A percentile compares a stretch with the other conserved stretches of the same genome.
phyloP scores from a whole-genome alignment of 1,140 invertebrate genomes.

The Drosophila ironensis region DNA sequence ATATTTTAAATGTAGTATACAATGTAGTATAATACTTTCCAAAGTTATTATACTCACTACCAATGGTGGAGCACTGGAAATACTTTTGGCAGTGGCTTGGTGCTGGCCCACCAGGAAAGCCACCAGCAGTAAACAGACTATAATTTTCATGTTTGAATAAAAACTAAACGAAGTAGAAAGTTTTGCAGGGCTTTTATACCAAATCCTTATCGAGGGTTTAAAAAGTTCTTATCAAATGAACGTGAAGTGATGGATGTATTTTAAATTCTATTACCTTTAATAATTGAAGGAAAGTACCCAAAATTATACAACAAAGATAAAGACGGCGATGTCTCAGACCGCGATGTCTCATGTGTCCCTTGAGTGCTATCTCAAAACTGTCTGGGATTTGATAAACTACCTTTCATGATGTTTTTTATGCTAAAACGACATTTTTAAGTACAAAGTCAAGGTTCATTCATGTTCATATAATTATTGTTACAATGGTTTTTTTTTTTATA shows the following conservation, averaged over 20 bases:
- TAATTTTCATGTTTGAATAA: conserved; percentile 36
- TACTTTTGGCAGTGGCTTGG: conserved; percentile 32
- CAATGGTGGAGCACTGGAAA: not conserved
- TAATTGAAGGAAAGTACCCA: conserved; percentile 12
- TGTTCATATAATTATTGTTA: too few relatives aligned
- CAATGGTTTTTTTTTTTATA: too few relatives aligned
- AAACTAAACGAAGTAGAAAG: conserved; percentile 23
- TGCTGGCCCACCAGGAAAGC: conserved; percentile 24
- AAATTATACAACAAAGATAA: conserved; percentile 8
- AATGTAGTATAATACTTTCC: too few relatives aligned
- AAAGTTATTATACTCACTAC: not conserved
- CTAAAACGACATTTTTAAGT: not conserved
- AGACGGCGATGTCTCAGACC: not conserved
- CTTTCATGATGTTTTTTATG: not conserved
- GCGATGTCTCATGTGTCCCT: conserved; percentile 1
- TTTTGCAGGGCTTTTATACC: conserved; percentile 30
- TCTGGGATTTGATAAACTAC: conserved; percentile 21
- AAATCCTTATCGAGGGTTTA: not conserved
- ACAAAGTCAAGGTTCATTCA: too few relatives aligned
- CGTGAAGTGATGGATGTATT: conserved; percentile 40
- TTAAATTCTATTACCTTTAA: not conserved
- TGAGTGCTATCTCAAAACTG: not conserved
- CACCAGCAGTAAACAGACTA: conserved; percentile 17
- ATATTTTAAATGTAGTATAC: too few relatives aligned
- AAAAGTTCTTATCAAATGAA: conserved; percentile 27